Conservation (phyloP, 2,797 vertebrate species). For the Enteromius trimaculatus region DNA sequence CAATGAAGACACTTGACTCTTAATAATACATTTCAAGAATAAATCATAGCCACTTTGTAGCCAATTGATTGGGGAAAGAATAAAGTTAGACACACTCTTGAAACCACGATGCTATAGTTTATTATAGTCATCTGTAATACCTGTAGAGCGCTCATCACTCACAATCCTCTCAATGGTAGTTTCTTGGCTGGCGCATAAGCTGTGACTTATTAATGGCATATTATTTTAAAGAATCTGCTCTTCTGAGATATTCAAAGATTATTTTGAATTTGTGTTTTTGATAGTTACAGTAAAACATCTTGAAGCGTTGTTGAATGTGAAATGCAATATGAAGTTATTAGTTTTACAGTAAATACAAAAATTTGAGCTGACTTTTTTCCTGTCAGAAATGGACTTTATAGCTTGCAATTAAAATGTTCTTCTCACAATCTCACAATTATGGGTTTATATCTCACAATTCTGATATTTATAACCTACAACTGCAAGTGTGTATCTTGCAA, state of each 20-base stretch:
- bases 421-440: too few species aligned
- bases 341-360: not conserved
- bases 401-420: too few species aligned
- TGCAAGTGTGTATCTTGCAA: not conserved
- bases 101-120: slow-evolving; percentile 5
- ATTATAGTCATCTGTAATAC: not conserved
- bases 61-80: not conserved
- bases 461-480: not conserved
- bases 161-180: not conserved
- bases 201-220: not conserved
- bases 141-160: not conserved
- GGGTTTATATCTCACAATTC: too few species aligned
- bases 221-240: not conserved
- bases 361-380: not conserved
- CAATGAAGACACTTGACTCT: not conserved
- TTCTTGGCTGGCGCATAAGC: not conserved
- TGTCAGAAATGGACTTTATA: not conserved
- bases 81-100: not conserved
- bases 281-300: not conserved
- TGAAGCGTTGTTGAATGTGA: not conserved
- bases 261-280: not conserved
- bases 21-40: not conserved
- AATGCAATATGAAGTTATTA: not conserved
- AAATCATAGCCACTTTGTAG: not conserved
- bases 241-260: not conserved